Evolutionary conservation across 2,888 invertebrate species (phyloP), one percentile per base, ranked within the genome.

Genomic region (Lithophane semibrunnea): DNA sequence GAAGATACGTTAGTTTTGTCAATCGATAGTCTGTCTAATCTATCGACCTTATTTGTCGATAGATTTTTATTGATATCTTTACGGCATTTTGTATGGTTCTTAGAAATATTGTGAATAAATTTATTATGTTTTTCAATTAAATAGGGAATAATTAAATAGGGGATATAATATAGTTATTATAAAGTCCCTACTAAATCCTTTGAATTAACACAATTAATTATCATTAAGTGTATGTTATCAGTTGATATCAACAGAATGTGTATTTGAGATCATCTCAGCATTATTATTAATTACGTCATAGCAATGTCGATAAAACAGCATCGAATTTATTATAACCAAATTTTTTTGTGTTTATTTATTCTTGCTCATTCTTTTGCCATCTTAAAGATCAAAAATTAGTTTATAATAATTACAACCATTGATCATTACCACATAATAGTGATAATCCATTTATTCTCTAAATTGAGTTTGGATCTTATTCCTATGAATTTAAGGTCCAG

Each of bases 401-500:
- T 66, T 61, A 77, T 85, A 83, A 77, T 85, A 83, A 77, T 82
- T 82, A 83, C 83, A 83, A 83, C 83, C 83, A 73, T 85, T 61
- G 37, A 67, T 67, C 44, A 42, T 68, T 81, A 68, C 3, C 85
- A 69, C 60, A 24, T 21, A 2, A 0, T 9, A 24, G 37, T 21
- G 70, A 67, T 52, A 73, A 61, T 60, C 37, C n/a, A 49, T 60
- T 37, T 75, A 70, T 49, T 70, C n/a, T 13, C 61, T 79, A 77
- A 49, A 77, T 69, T 61, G 68, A 79, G 54, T 81, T 72, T 81
- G 54, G 49, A 79, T 49, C 75, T 64, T 56, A 65, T 60, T 18
- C 9, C 1, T n/a, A 54, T 60, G 12, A 21, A 1, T 1, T 71
- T 70, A 71, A 63, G 66, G 71, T 83, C 52, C 84, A 73, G 61